Conservation (phyloP, 2,797 vertebrate species). For the Amblyopsis hoosieri region DNA sequence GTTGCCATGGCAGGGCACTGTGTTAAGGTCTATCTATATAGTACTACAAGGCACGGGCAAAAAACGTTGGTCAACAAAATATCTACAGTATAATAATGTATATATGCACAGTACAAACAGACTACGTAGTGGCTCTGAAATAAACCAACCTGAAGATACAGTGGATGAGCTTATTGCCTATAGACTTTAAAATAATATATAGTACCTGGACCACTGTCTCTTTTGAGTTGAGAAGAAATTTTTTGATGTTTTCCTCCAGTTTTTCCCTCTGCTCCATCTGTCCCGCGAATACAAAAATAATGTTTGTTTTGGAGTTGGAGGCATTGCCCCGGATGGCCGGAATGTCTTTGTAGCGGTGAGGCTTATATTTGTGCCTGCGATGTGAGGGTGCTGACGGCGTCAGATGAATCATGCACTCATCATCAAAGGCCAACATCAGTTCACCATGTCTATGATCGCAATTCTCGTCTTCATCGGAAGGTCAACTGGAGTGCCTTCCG, state of each 20-base stretch:
- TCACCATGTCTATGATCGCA: conserved; percentile 29
- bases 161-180: not conserved
- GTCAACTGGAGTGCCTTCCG: conserved; percentile 42
- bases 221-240: conserved; percentile 53
- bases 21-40: conserved; percentile 66
- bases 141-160: not conserved
- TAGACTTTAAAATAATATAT: conserved; percentile 7
- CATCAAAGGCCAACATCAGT: conserved; percentile 50
- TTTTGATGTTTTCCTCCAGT: conserved; percentile 37
- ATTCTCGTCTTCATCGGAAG: conserved; percentile 34
- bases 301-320: conserved; percentile 69
- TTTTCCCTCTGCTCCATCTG: conserved; percentile 1
- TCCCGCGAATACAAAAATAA: conserved; percentile 31
- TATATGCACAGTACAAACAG: not conserved
- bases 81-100: conserved; percentile 26
- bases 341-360: conserved; percentile 68
- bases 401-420: conserved; percentile 61
- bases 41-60: conserved; percentile 42
- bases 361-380: conserved; percentile 57
- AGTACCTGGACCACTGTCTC: conserved; percentile 44
- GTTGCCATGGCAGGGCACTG: conserved; percentile 67
- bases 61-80: conserved; percentile 26
- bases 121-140: not conserved
- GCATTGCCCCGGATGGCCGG: conserved; percentile 51
- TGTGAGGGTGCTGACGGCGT: conserved; percentile 56